Evolutionary conservation across 2,888 invertebrate genomes (phyloP), one percentile per base, ranked within the genome.

Genomic region (Atrina japonica): DNA sequence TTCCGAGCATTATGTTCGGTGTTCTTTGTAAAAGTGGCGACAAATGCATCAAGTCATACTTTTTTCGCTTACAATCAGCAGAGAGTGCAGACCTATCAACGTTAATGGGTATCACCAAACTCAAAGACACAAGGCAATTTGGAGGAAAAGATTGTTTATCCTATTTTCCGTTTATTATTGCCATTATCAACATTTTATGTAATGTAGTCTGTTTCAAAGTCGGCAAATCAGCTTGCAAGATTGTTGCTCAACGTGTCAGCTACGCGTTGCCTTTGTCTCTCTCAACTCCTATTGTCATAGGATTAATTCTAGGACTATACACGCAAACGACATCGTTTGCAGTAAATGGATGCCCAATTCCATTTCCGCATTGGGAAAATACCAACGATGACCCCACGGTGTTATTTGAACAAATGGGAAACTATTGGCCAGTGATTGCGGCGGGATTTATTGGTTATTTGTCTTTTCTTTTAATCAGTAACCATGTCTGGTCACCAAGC

Each of bases 301-400:
- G 77, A 0, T 41, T 85, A 0, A 49, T 85, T 5, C 50, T 85
- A 27, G 77, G 81, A 5, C 80, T 83, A 29, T 82, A 81, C 59
- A 70, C 77, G 0, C 66, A 68, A 18, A 70, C 76, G 23, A 11
- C 73, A 0, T 64, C 70, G 95, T 0, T 98, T 40, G 93, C 94
- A 0, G 93, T 73, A 5, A 66, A 70, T 18, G 66, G 66, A 1
- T 84, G 84, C 56, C n/a, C 40, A 7, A 43, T 80, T 14, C 80
- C 97, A 72, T 97, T 97, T 0, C 92, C 98, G 14, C 97, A 96
- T 92, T 98, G 96, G 91, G 94, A 96, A 84, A 96, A 96, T 82
- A 96, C 96, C 3, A 93, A 94, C 43, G 94, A 94, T 81, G 94
- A 56, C n/a, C 66, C 61, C 3, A 71, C 61, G 11, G 56, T 43